Evolutionary conservation across 2,113 vertebrate genomes (phyloP).

Genomic region (Ptilorrhoa leucosticta): DNA sequence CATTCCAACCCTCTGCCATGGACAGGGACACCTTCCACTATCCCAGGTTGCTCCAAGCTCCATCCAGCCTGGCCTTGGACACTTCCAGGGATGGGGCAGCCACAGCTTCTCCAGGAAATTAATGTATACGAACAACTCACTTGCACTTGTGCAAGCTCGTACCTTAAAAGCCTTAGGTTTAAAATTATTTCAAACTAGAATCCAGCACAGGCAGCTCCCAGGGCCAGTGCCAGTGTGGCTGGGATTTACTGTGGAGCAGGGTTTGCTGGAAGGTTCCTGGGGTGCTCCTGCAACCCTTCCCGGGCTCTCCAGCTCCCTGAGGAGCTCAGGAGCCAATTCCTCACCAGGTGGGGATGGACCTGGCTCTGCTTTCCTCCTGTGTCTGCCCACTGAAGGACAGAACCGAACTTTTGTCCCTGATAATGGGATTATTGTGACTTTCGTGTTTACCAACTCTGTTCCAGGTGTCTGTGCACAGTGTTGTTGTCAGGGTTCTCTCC

Average conservation of each 20-base stretch:
- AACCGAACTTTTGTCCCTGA: not conserved
- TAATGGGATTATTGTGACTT: not conserved
- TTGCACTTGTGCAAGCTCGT: not conserved
- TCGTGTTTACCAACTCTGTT: not conserved
- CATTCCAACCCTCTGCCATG: not conserved
- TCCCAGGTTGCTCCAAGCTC: not conserved
- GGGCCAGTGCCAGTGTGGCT: not conserved
- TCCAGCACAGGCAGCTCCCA: not conserved
- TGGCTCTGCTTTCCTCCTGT: rapidly evolving
- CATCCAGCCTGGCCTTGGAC: rapidly evolving
- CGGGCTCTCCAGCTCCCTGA: not conserved
- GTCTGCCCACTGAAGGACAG: not conserved
- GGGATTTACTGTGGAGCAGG: not conserved
- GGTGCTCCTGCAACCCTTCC: not conserved
- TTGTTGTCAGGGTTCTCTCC: not conserved
- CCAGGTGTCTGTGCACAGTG: rapidly evolving
- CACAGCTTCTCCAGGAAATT: not conserved
- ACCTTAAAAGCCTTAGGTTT: not conserved
- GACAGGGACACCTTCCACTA: not conserved
- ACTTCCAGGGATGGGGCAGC: not conserved
- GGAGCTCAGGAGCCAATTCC: not conserved
- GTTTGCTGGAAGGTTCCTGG: not conserved
- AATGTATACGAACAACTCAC: rapidly evolving
- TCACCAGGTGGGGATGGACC: not conserved
- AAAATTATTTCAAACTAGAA: too few relatives aligned